Evolutionary conservation across 1,140 invertebrate species (phyloP).

Genomic region (Zaprionus ornatus): DNA sequence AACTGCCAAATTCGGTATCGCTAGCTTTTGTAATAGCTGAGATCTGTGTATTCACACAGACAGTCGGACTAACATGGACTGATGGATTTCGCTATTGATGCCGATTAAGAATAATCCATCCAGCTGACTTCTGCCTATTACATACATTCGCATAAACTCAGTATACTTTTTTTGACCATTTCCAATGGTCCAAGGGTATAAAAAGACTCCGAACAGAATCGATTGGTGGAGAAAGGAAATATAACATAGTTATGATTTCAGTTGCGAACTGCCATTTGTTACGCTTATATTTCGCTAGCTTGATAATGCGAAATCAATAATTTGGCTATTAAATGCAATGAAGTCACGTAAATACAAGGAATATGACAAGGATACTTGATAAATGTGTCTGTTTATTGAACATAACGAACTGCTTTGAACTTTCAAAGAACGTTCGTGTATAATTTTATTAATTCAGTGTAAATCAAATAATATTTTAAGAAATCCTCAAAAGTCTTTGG

Average conservation of each 20-base stretch:
- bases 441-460: not conserved
- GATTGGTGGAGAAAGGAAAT: not conserved
- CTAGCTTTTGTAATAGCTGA: too few species aligned
- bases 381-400: not conserved
- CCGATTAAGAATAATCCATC: too few species aligned
- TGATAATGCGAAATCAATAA: conserved; percentile 66
- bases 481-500: not conserved
- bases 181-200: too few species aligned
- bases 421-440: not conserved
- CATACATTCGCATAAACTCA: too few species aligned
- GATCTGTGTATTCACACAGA: too few species aligned
- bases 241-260: not conserved
- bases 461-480: not conserved
- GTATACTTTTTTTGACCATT: too few species aligned
- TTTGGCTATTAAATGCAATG: conserved; percentile 47
- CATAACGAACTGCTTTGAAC: not conserved
- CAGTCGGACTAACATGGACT: too few species aligned
- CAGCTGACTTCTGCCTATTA: too few species aligned
- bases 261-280: conserved; percentile 4
- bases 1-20: too few species aligned
- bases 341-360: conserved; percentile 36
- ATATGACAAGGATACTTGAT: not conserved
- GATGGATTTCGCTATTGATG: too few species aligned
- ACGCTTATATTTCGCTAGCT: not conserved
- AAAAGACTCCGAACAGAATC: too few species aligned